Evolutionary conservation across 2,797 vertebrate genomes (phyloP), one percentile per base, ranked within the genome.

Genomic region (Halcyon badia): DNA sequence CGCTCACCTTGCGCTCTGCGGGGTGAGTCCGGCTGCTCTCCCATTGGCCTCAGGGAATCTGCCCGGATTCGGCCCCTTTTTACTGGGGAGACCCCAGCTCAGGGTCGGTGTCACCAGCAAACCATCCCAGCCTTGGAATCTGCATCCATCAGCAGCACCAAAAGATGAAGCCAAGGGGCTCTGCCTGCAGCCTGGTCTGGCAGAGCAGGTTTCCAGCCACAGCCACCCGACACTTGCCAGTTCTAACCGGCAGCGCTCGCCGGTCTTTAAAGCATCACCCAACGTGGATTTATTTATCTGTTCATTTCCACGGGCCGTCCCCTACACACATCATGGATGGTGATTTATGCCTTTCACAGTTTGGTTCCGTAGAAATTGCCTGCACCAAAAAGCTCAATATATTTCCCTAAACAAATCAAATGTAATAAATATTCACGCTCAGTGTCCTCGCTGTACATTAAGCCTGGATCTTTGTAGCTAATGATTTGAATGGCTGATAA

Each of bases 361-460:
- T 78, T 88, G 95, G 89, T 93, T 60, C 88, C 78, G 5, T 28
- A 80, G 84, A 66, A 97, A 92, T 85, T 85, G 89, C 94, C 90
- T 31, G 4, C 4, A 3, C 94, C 89, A 71, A 71, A 83, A 86
- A 93, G 95, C 94, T 92, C 72, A 12, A 31, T 90, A 96, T 73
- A 52, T 86, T 78, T 77, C 93, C 82, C 78, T 97, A 93, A 97
- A 95, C 96, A 97, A 97, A 97, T 96, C 92, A 95, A 87, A 94
- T 72, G 16, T 72, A 75, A 97, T 98, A 97, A 98, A 97, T 98
- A 97, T 97, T 98, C 96, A 98, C 96, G 96, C 90, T 3, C 18
- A 6, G 21, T 70, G 87, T 93, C 89, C 95, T 90, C n/a, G 7
- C 92, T 68, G 62, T n/a, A 87, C 73, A 5, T 69, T 89, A 68